These are phyloP conservation scores for Perizoma affinitatum DNA, from an alignment of 2,888 invertebrate species.

Conservation along the genomic window DNA sequence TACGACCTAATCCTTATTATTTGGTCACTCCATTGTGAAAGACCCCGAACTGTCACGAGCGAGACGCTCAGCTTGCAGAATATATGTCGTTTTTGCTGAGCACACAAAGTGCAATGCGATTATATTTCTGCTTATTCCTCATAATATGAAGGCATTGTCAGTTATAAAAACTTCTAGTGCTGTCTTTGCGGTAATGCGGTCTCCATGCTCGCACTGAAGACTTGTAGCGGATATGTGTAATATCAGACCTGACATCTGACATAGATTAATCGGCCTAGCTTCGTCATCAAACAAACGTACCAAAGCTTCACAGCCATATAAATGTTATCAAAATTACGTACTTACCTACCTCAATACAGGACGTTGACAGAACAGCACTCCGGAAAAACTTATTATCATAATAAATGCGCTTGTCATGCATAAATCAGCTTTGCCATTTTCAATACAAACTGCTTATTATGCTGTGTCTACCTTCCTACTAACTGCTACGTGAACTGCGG, in stretches of 20 bases:
- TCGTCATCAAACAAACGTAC: no score
- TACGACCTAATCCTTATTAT: no score
- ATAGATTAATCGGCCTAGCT: no score
- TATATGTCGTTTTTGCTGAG: conserved; percentile 22
- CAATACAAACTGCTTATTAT: conserved; percentile 6
- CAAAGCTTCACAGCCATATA: neutral
- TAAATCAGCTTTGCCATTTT: conserved; percentile 5
- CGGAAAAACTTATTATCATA: conserved; percentile 20
- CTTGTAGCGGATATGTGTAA: no score
- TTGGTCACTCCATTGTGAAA: conserved; percentile 8
- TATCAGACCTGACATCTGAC: no score
- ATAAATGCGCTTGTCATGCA: conserved; percentile 13
- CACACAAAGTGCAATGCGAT: conserved; percentile 13
- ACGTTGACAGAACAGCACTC: conserved; percentile 17
- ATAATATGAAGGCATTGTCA: conserved; percentile 5
- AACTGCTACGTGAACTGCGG: neutral
- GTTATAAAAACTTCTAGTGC: neutral
- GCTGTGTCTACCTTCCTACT: neutral
- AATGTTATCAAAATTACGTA: conserved; percentile 4
- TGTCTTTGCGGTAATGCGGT: conserved; percentile 1
- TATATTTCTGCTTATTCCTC: conserved; percentile 17
- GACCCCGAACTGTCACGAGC: neutral
- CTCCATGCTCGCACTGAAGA: no score
- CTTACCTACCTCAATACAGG: conserved; percentile 11
- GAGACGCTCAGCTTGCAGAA: conserved; percentile 8